Evolutionary conservation across 2,113 vertebrate genomes (phyloP), one percentile per base, ranked within the genome.

Genomic region (Fregata magnificens): DNA sequence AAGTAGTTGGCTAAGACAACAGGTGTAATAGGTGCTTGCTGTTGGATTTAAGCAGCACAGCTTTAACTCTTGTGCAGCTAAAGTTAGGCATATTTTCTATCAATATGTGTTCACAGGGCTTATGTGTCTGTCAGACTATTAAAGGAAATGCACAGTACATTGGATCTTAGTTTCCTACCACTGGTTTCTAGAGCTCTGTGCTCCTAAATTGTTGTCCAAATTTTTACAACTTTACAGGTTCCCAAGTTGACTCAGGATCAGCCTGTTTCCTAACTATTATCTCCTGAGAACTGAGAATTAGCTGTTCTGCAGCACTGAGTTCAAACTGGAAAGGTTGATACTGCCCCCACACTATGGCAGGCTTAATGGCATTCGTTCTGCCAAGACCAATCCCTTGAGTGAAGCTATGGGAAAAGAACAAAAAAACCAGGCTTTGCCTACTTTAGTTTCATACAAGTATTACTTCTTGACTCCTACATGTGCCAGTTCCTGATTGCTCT

Each of bases 341-440:
- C 21, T 92, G 59, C 29, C 56, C 56, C 93, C 0, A 0, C 52
- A 8, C 38, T 63, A 0, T 49, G 66, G 34, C n/a, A 47, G 40
- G 25, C 49, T 65, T 80, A 69, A 11, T 40, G 22, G 40, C 32
- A 5, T 69, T 40, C 1, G 2, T 87, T 40, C 34, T 79, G 40
- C 70, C 52, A 20, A 44, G 53, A 40, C 82, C 50, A 76, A 2
- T 76, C n/a, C 32, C 52, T 82, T 82, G 31, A 24, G 26, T 49
- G 77, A 84, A 85, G n/a, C 15, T 84, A 17, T 4, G 38, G 34
- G 62, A 63, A 67, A 82, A 74, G 59, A 83, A 40, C 29, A 40
- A 66, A 72, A 88, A 47, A 29, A 0, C 7, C 19, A 79, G 47
- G 31, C 40, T 95, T 95, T 89, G 40, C 34, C 20, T 76, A 4